phyloP scores from a whole-genome alignment of 2,888 invertebrate genomes.

The Encarsia formosa region DNA sequence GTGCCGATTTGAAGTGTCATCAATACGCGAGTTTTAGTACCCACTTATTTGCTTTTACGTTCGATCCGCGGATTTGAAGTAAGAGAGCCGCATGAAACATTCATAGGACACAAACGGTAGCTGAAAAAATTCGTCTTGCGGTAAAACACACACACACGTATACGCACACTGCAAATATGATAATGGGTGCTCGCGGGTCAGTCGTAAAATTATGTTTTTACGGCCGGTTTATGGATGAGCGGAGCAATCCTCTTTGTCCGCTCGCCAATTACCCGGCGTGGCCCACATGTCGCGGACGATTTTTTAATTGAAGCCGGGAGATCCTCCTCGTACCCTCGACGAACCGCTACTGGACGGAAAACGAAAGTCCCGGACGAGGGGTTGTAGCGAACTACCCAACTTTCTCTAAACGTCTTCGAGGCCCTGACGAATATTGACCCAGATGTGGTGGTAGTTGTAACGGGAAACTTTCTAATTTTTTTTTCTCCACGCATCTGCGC shows the following conservation, averaged over 20 bases:
- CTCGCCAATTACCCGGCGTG: not conserved
- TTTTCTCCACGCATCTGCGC: constrained; percentile 28
- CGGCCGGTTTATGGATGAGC: constrained; percentile 51
- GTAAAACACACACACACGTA: no score
- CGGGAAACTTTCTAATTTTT: constrained; percentile 24
- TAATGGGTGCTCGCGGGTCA: no score
- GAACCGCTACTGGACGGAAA: no score
- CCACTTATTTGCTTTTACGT: constrained; percentile 29
- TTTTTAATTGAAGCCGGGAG: no score
- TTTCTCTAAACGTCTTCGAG: no score
- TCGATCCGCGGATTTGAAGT: no score
- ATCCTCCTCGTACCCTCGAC: no score
- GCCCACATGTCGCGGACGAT: constrained; percentile 32
- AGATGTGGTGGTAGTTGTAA: not conserved
- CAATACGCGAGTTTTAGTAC: constrained; percentile 32
- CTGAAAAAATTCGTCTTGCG: no score
- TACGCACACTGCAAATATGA: no score
- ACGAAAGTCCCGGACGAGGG: constrained; percentile 15
- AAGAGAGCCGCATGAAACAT: no score
- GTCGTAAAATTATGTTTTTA: constrained; percentile 54
- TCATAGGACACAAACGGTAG: no score
- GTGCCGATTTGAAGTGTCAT: constrained; percentile 29
- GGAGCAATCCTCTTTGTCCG: constrained; percentile 44
- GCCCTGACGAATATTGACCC: constrained; percentile 7
- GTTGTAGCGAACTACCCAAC: constrained; percentile 13